Percentiles rank a stretch among this genome's conserved stretches.
Conservation (phyloP, 2,113 vertebrate genomes). For the Sinocyclocheilus maitianheensis region DNA sequence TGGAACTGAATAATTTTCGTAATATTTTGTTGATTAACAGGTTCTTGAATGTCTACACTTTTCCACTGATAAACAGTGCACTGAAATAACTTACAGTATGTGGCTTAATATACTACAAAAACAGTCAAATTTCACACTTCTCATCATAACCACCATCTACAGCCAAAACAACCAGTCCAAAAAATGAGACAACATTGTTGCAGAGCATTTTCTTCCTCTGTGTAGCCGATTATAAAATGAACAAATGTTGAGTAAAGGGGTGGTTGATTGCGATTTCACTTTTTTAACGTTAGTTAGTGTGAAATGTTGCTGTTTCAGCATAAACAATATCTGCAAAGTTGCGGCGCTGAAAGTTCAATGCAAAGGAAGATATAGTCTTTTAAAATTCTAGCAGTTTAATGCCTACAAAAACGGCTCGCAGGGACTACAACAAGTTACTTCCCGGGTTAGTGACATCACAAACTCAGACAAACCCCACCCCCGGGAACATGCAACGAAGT, state of each 20-base stretch:
- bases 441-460: no score
- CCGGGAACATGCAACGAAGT: no score
- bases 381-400: no score
- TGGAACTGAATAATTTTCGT: neutral
- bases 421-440: no score
- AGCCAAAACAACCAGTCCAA: slow-evolving; percentile 2
- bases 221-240: neutral
- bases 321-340: no score
- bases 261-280: no score
- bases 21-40: neutral
- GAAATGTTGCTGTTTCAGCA: no score
- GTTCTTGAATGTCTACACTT: neutral
- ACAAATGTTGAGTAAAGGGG: neutral
- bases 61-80: neutral
- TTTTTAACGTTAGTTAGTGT: no score
- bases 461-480: no score
- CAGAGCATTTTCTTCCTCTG: neutral
- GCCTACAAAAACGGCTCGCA: no score
- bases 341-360: no score
- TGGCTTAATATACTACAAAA: neutral
- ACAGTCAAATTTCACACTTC: neutral
- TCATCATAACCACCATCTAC: neutral
- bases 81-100: neutral
- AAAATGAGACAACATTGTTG: neutral
- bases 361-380: no score